Base-by-base conservation (phyloP, 2,888 invertebrate species). In the Leptopilina syphax region DNA sequence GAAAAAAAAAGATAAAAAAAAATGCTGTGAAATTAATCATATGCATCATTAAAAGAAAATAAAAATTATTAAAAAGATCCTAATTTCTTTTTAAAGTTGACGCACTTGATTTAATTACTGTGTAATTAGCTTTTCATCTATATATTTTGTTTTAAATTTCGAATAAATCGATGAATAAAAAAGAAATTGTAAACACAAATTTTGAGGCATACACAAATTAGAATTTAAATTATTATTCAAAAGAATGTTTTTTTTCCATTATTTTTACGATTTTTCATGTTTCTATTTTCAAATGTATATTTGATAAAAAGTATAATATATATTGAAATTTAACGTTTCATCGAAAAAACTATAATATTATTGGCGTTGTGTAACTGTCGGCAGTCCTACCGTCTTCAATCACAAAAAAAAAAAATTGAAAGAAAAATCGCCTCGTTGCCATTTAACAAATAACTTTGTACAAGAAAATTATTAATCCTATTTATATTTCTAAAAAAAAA, bases 331-430 rank as follows among this genome's bases (percentile, higher is more conserved):
- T 78, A 84, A 83, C 84, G 81, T 87, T 85, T 84, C 82, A 70
- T 70, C 24, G 54, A 70, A 68, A 50, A 13, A 68, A 70, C 27
- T 86, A 84, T 83, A 83, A 84, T 86, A 77, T 65, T 84, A 66
- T 85, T 84, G 83, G 81, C 83, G 82, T 88, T 88, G 86, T 87
- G 87, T 88, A 87, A 85, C 88, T 85, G 89, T 90, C 89, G 85
- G 86, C 87, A 87, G 89, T 90, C 89, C 87, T 84, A 85, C 82
- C 83, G 86, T 89, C 86, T 78, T 80, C 73, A 80, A 87, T 84
- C 81, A 84, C 83, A 84, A 81, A 82, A 76, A 77, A 27, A 50
- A 50, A 50, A 50, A 50, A 50, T 50, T 50, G 10, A 50, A 50
- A 9, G 18, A 78, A 47, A 80, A 81, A 84, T 80, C 66, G 80